These are phyloP conservation scores for Varanus salvator DNA, from an alignment of 2,113 vertebrate genomes.

Conservation along the genomic window DNA sequence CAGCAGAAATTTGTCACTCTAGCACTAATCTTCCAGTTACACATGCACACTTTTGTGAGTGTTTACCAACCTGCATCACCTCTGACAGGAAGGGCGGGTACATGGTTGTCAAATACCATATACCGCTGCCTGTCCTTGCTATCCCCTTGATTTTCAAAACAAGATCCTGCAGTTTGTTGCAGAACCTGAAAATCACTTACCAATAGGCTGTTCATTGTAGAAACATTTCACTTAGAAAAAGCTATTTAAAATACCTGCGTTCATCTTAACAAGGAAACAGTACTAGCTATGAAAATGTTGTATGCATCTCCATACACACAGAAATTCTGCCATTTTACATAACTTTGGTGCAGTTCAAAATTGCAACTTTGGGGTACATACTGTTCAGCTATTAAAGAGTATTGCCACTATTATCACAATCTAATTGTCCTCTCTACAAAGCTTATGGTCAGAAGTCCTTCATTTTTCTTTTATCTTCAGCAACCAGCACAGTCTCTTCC, in stretches of 20 bases:
- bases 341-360: conserved; percentile 31
- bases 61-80: conserved; percentile 41
- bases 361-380: not conserved
- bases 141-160: conserved; percentile 60
- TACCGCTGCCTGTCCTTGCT: conserved; percentile 53
- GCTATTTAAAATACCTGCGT: not conserved
- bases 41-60: not conserved
- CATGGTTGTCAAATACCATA: conserved; percentile 36
- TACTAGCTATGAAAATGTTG: not conserved
- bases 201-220: conserved; percentile 33
- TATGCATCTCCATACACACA: not conserved
- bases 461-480: not conserved
- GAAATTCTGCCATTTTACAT: conserved; percentile 39
- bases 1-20: conserved; percentile 36
- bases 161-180: not conserved
- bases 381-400: not conserved
- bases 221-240: accelerated
- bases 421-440: conserved; percentile 18
- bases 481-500: not conserved
- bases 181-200: conserved; percentile 35
- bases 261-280: conserved; percentile 4
- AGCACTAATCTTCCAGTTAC: conserved; percentile 33
- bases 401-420: not conserved
- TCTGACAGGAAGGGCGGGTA: conserved; percentile 71
- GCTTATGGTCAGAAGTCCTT: not conserved